phyloP scores from a whole-genome alignment of 2,888 invertebrate genomes.

The Ormyrus labotus region DNA sequence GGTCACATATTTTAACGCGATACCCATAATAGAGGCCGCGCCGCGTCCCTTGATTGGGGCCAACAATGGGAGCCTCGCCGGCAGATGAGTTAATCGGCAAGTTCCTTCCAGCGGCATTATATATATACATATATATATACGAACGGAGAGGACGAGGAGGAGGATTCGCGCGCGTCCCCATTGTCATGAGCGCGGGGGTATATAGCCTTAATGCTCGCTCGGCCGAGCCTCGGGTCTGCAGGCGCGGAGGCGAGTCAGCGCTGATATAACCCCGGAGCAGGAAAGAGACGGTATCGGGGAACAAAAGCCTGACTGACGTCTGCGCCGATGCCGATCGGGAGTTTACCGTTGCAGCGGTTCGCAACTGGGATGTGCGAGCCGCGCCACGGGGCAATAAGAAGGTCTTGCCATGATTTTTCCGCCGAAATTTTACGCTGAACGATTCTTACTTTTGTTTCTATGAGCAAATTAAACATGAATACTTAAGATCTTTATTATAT shows the following conservation, averaged over 20 bases:
- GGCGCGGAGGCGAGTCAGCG: slow-evolving; percentile 17
- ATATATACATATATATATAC: slow-evolving; percentile 59
- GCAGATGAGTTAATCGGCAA: slow-evolving; percentile 75
- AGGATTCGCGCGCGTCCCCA: slow-evolving; percentile 40
- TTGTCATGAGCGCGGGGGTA: slow-evolving; percentile 40
- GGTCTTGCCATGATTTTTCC: too few species aligned
- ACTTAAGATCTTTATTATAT: too few species aligned
- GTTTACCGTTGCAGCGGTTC: slow-evolving; percentile 57
- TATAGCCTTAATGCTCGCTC: slow-evolving; percentile 58
- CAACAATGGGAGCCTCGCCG: slow-evolving; percentile 68
- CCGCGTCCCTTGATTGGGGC: slow-evolving; percentile 72
- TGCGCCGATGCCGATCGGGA: slow-evolving; percentile 66
- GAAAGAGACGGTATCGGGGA: slow-evolving; percentile 65
- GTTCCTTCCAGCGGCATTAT: slow-evolving; percentile 70
- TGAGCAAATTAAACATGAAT: too few species aligned
- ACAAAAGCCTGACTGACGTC: slow-evolving; percentile 71
- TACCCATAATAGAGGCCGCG: slow-evolving; percentile 66
- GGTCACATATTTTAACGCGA: slow-evolving; percentile 67
- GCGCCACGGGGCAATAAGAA: too few species aligned
- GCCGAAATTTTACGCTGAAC: background rate
- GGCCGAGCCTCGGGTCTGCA: background rate
- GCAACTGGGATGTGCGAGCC: slow-evolving; percentile 21
- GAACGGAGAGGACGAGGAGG: slow-evolving; percentile 32
- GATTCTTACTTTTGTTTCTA: background rate
- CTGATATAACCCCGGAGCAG: slow-evolving; percentile 45